These are phyloP conservation scores for Rhaphigaster nebulosa DNA, from an alignment of 2,888 invertebrate genomes.

Conservation along the genomic window DNA sequence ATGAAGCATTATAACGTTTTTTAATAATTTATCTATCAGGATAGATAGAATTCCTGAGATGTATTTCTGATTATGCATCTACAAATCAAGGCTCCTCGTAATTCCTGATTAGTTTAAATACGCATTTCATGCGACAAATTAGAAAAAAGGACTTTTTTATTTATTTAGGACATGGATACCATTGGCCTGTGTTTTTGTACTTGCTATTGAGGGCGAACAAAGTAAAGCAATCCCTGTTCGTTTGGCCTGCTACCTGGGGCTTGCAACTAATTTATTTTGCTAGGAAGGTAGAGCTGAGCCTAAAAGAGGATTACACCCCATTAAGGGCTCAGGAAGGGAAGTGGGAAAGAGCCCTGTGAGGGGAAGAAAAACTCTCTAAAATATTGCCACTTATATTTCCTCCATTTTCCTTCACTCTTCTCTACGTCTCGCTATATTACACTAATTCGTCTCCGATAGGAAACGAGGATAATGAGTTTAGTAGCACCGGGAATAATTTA, in stretches of 20 bases:
- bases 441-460: neutral
- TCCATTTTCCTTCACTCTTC: neutral
- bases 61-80: too few relatives aligned
- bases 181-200: neutral
- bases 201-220: neutral
- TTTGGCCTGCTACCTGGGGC: neutral
- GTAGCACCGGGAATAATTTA: constrained; percentile 8
- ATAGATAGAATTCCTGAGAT: too few relatives aligned
- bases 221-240: constrained; percentile 20
- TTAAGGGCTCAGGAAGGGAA: constrained; percentile 54
- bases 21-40: too few relatives aligned
- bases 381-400: constrained; percentile 57
- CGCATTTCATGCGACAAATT: neutral
- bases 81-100: too few relatives aligned
- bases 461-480: constrained; percentile 37
- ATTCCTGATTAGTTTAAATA: neutral
- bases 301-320: constrained; percentile 56
- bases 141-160: neutral
- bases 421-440: neutral
- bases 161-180: constrained; percentile 19
- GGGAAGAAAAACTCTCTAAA: constrained; percentile 53
- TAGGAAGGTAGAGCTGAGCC: constrained; percentile 44
- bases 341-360: constrained; percentile 25
- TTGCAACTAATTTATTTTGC: constrained; percentile 45
- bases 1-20: too few relatives aligned